Conservation (phyloP, 1,140 invertebrate species). For the Drosophila sturtevanti region DNA sequence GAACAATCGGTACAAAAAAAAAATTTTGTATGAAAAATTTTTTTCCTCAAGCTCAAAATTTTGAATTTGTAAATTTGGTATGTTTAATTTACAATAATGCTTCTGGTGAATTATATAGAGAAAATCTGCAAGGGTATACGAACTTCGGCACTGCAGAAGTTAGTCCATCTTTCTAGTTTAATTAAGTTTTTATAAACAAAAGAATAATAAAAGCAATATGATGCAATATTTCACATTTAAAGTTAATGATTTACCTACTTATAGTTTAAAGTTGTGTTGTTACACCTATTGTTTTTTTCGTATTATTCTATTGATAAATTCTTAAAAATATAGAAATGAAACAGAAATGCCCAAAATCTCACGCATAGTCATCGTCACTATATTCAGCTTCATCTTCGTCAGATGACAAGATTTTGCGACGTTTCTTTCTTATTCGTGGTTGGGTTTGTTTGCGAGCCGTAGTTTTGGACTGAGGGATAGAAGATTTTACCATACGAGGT, state of each 20-base stretch:
- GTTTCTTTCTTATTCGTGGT: slow-evolving; percentile 59
- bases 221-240: not conserved
- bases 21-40: no score
- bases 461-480: slow-evolving; percentile 34
- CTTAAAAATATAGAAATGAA: slow-evolving; percentile 21
- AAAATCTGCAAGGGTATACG: no score
- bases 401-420: slow-evolving; percentile 67
- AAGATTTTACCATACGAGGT: slow-evolving; percentile 37
- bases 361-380: slow-evolving; percentile 68
- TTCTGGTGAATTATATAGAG: no score
- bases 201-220: no score
- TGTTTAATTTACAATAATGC: no score
- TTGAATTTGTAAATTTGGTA: no score
- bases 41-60: no score
- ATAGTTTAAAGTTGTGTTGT: not conserved
- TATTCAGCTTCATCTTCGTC: slow-evolving; percentile 68
- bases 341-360: slow-evolving; percentile 34
- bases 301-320: slow-evolving; percentile 6
- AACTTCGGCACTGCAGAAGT: no score
- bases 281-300: not conserved
- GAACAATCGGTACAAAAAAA: no score
- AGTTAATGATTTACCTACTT: slow-evolving; percentile 1
- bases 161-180: no score
- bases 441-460: slow-evolving; percentile 45
- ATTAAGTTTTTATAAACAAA: no score